Percentiles rank a stretch among this genome's conserved stretches.
Evolutionary conservation across 2,113 vertebrate genomes (phyloP).

Genomic region (Oenanthe melanoleuca): DNA sequence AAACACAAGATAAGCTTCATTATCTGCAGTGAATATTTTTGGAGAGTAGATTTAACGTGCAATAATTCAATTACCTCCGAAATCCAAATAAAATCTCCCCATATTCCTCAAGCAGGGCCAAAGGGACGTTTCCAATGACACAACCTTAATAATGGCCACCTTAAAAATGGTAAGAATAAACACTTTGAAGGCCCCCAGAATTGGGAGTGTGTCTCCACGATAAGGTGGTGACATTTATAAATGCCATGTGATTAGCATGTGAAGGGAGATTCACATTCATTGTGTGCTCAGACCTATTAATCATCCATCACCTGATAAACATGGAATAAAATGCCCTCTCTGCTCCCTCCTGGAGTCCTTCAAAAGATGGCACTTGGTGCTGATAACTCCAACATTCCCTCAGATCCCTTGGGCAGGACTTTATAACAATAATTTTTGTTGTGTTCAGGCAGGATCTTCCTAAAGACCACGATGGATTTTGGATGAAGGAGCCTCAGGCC

Average conservation of each 20-base stretch:
- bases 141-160: not conserved
- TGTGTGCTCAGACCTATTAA: constrained; percentile 60
- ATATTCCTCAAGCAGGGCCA: not conserved
- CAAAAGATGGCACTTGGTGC: not conserved
- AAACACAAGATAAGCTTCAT: constrained; percentile 46
- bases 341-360: not conserved
- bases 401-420: not conserved
- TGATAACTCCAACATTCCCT: not conserved
- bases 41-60: not conserved
- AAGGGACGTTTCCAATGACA: not conserved
- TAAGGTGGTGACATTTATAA: constrained; percentile 75
- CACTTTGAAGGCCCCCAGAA: constrained; percentile 21
- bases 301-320: constrained; percentile 57
- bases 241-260: constrained; percentile 74
- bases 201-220: constrained; percentile 52
- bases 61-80: constrained; percentile 33
- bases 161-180: constrained; percentile 30
- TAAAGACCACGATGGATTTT: not conserved
- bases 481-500: not conserved
- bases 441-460: not conserved
- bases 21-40: constrained; percentile 27
- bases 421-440: not conserved
- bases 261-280: constrained; percentile 59
- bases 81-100: constrained; percentile 44
- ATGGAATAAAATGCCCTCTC: constrained; percentile 4